A percentile compares a stretch with the other conserved stretches of the same genome.
phyloP scores from a whole-genome alignment of 2,113 vertebrate genomes.

The Mustela lutreola region DNA sequence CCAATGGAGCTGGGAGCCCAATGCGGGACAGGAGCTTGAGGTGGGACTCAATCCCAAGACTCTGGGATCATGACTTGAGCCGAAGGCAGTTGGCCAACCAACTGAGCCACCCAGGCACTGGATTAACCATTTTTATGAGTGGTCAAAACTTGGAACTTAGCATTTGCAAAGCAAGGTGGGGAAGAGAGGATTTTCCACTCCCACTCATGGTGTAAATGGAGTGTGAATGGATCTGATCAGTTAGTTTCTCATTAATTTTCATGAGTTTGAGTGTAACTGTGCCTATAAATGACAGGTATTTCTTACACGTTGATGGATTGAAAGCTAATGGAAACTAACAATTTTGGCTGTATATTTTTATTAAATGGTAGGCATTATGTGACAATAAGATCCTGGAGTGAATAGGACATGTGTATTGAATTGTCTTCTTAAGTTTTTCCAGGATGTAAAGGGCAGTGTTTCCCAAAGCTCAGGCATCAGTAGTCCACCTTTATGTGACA shows the following conservation, averaged over 20 bases:
- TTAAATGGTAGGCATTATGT: slow-evolving; percentile 14
- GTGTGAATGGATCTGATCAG: neutral
- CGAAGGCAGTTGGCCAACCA: too few species aligned
- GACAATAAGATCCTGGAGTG: neutral
- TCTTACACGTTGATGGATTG: neutral
- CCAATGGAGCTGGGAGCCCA: too few species aligned
- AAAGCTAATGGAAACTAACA: neutral
- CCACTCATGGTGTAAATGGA: neutral
- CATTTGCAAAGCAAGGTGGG: neutral
- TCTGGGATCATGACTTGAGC: too few species aligned
- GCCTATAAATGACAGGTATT: slow-evolving; percentile 26
- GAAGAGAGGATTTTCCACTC: neutral
- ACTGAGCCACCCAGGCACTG: neutral
- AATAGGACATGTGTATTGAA: neutral
- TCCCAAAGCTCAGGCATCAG: neutral
- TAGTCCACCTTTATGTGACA: neutral
- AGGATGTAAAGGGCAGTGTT: neutral
- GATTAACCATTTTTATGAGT: neutral
- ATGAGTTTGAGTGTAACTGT: neutral
- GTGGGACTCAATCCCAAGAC: too few species aligned
- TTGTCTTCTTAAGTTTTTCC: neutral
- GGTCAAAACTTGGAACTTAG: neutral
- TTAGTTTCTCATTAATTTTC: neutral
- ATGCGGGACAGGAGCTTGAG: too few species aligned
- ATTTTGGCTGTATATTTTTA: slow-evolving; percentile 21